Base-by-base conservation (phyloP, 2,888 invertebrate species). In the Clunio marinus region DNA sequence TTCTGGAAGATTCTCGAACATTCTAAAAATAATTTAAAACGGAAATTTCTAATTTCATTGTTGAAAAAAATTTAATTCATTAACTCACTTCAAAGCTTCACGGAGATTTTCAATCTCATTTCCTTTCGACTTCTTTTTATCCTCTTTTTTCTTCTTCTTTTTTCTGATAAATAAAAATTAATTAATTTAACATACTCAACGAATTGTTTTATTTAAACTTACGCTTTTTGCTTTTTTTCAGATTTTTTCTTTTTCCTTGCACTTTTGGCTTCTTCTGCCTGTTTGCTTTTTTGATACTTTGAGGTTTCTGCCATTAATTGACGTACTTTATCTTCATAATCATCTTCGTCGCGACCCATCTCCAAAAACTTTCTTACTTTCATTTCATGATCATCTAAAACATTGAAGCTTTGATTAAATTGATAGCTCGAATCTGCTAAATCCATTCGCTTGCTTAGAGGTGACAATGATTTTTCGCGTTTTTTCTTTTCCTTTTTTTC, bases 251-350 rank as follows among this genome's bases (percentile, higher is more conserved):
- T 81, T 74, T 81, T 82, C 75, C 86, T 86, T 73, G 86, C 85
- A 2, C 82, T 82, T 13, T 84, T 77, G 73, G 87, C 86, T 73
- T 88, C 84, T 74, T 86, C 87, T 1, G 25, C 58, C 17, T 58
- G 58, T 22, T 68, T 58, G 10, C 51, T 55, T 71, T 85, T 83
- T 75, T 88, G 88, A 82, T 89, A 91, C 74, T 89, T 87, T 28
- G 87, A 87, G 0, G 90, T 89, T 74, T 92, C 91, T 74, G 89
- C 90, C 69, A 93, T 80, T 77, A 92, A 88, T 77, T 88, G 91
- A n/a, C 91, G 85, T 69, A 93, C 91, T 81, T 88, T 90, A 70
- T 88, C 88, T 77, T 91, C 90, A 73, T 92, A 93, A 76, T 92
- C 91, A 0, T 90, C 89, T 74, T 92, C 92, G 72, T 88, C 88